Evolutionary conservation across 1,140 invertebrate genomes (phyloP).

Genomic region (Anthonomus grandis): DNA sequence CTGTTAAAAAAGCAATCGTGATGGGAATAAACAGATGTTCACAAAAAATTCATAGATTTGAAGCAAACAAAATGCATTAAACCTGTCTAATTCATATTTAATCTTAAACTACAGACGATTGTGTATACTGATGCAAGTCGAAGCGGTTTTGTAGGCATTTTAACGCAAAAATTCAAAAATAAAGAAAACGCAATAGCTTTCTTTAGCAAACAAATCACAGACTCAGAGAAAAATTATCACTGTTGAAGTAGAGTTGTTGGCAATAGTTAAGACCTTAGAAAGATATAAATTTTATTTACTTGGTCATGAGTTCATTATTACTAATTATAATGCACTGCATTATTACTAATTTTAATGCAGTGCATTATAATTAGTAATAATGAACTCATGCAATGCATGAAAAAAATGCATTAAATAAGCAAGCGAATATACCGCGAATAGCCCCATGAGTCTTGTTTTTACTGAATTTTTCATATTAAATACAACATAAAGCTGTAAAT

Average conservation of each 20-base stretch:
- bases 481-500: not conserved
- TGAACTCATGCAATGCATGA: too few species aligned
- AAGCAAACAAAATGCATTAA: too few species aligned
- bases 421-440: not conserved
- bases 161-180: slow-evolving; percentile 8
- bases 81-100: slow-evolving; percentile 2
- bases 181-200: too few species aligned
- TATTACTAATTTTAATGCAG: not conserved
- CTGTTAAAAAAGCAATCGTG: not conserved
- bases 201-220: slow-evolving; percentile 16
- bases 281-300: not conserved
- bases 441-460: slow-evolving; percentile 8
- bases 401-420: slow-evolving; percentile 9
- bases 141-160: slow-evolving; percentile 5
- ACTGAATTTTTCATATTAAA: not conserved
- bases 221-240: too few species aligned
- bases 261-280: slow-evolving; percentile 9
- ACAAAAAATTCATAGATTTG: not conserved
- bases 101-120: not conserved
- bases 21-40: not conserved
- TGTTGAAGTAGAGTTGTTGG: slow-evolving; percentile 9
- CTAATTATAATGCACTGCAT: too few species aligned
- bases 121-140: slow-evolving; percentile 9
- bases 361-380: too few species aligned
- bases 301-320: too few species aligned